These are phyloP conservation scores for Drosophila willistoni DNA, from an alignment of 1,140 invertebrate species.

Conservation along the genomic window DNA sequence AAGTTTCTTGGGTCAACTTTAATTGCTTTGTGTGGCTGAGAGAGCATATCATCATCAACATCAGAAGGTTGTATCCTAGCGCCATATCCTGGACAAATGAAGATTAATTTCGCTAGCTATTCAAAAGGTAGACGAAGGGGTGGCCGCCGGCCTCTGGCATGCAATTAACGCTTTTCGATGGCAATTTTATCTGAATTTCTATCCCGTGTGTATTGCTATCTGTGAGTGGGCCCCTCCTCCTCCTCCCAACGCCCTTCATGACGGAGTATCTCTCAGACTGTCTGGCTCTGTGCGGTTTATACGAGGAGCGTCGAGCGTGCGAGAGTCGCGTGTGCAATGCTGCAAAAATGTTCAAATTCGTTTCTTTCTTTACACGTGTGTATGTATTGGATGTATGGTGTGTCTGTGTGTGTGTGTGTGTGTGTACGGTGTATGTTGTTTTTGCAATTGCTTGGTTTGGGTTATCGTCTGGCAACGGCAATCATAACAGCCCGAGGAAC, in stretches of 20 bases:
- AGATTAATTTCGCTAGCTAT: conserved; percentile 39
- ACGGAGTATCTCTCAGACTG: conserved; percentile 59
- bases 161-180: conserved; percentile 67
- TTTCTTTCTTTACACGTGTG: conserved; percentile 40
- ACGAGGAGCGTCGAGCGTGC: conserved; percentile 48
- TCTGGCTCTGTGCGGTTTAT: conserved; percentile 44
- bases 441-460: conserved; percentile 56
- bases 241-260: too few species aligned
- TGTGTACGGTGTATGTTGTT: conserved; percentile 26
- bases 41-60: conserved; percentile 27
- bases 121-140: conserved; percentile 18
- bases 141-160: conserved; percentile 15
- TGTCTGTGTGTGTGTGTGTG: conserved; percentile 2
- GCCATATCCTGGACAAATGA: conserved; percentile 31
- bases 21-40: conserved; percentile 55
- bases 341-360: conserved; percentile 78
- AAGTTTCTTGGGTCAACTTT: conserved; percentile 71
- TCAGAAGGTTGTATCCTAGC: conserved; percentile 34
- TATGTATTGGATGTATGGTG: conserved; percentile 19
- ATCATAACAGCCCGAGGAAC: conserved; percentile 71
- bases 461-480: conserved; percentile 80
- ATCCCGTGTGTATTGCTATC: conserved; percentile 39
- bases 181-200: conserved; percentile 39
- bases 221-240: conserved; percentile 49
- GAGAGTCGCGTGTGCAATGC: conserved; percentile 79